Conservation (phyloP, 92 coral and sea anemone species). For the Epizoanthus fatuus region DNA sequence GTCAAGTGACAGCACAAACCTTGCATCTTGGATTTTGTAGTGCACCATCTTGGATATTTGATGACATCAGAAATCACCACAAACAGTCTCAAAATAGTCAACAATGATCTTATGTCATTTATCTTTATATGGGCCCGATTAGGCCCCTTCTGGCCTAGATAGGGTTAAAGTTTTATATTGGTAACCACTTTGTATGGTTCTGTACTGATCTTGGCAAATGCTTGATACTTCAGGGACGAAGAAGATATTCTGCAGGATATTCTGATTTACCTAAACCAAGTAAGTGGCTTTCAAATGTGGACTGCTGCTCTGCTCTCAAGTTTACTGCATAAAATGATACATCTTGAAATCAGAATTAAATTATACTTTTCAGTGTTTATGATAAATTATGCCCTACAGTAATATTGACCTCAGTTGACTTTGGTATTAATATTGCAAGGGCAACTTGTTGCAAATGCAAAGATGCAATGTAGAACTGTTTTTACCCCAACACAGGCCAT, state of each 20-base stretch:
- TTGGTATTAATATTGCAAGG: too few relatives aligned
- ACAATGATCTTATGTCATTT: too few relatives aligned
- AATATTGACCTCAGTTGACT: too few relatives aligned
- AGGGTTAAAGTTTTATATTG: neutral
- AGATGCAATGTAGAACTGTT: neutral
- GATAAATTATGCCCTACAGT: neutral
- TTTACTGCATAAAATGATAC: too few relatives aligned
- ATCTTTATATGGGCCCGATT: too few relatives aligned
- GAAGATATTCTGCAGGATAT: constrained; percentile 81
- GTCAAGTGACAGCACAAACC: too few relatives aligned
- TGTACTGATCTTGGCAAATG: neutral
- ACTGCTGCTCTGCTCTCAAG: neutral
- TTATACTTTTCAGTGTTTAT: neutral
- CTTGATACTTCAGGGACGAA: constrained; percentile 68
- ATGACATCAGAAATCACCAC: too few relatives aligned
- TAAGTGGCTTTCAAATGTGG: constrained; percentile 47
- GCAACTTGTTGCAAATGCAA: too few relatives aligned
- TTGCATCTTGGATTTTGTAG: too few relatives aligned
- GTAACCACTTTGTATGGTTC: neutral
- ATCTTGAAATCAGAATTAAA: neutral
- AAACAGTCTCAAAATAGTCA: too few relatives aligned
- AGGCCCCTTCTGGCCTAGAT: neutral
- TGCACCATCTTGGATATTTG: too few relatives aligned
- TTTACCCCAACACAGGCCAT: constrained; percentile 39
- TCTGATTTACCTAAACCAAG: constrained; percentile 81